Evolutionary conservation across 2,113 vertebrate genomes (phyloP).

Genomic region (Cairina moschata): DNA sequence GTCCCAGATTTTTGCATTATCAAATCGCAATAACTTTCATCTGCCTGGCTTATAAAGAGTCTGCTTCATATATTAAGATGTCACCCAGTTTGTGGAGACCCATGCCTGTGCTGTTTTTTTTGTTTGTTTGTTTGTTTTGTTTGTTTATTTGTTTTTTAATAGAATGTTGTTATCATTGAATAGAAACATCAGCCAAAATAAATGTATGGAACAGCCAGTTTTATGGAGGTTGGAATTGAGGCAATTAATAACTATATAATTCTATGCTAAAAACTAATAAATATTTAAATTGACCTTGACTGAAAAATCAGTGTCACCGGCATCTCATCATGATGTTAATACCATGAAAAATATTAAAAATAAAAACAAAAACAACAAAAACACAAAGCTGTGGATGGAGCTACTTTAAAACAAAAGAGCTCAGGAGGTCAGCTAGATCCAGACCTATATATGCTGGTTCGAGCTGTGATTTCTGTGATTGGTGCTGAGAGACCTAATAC

Average conservation of each 20-base stretch:
- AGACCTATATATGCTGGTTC: neutral
- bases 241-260: neutral
- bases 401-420: neutral
- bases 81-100: neutral
- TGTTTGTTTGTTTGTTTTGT: neutral
- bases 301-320: neutral
- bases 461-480: neutral
- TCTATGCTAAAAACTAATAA: neutral
- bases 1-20: neutral
- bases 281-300: neutral
- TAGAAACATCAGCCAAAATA: neutral
- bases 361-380: no score
- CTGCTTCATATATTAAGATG: neutral
- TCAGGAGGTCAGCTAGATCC: neutral
- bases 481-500: neutral
- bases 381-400: neutral
- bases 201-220: neutral
- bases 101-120: neutral
- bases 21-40: neutral
- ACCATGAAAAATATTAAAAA: neutral
- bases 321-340: neutral
- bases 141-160: neutral
- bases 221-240: neutral
- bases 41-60: neutral
- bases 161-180: neutral